Percentiles rank a stretch among this genome's conserved stretches.
Evolutionary conservation across 2,888 invertebrate species (phyloP).

Genomic region (Epiblema foenella): DNA sequence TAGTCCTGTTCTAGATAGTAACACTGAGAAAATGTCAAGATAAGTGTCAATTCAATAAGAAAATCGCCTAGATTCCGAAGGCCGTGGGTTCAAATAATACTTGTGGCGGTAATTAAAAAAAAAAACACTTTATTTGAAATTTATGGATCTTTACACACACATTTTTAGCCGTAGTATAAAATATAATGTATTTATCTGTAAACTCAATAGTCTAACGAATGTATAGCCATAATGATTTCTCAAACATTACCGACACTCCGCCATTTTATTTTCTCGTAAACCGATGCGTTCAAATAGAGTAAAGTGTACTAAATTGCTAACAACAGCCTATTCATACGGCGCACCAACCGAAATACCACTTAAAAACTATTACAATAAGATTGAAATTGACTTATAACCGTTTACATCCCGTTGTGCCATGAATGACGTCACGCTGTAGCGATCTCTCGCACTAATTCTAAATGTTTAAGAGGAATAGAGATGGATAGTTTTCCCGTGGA

Average conservation of each 20-base stretch:
- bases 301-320: conserved; percentile 36
- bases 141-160: no score
- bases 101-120: no score
- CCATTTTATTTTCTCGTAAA: conserved; percentile 30
- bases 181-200: no score
- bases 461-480: neutral
- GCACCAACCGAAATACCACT: neutral
- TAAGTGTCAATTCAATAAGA: no score
- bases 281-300: conserved; percentile 18
- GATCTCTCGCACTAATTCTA: neutral
- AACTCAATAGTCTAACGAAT: no score
- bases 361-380: neutral
- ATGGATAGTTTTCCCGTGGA: conserved; percentile 18
- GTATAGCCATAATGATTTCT: neutral
- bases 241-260: neutral
- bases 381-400: neutral
- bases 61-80: no score
- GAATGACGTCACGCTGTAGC: conserved; percentile 23
- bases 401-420: conserved; percentile 12
- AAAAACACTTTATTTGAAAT: no score
- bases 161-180: no score
- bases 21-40: no score
- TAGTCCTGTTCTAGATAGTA: no score
- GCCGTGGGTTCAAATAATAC: no score
- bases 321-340: conserved; percentile 19